Evolutionary conservation across 1,140 invertebrate species (phyloP).

Genomic region (Rhizoglyphus robini): DNA sequence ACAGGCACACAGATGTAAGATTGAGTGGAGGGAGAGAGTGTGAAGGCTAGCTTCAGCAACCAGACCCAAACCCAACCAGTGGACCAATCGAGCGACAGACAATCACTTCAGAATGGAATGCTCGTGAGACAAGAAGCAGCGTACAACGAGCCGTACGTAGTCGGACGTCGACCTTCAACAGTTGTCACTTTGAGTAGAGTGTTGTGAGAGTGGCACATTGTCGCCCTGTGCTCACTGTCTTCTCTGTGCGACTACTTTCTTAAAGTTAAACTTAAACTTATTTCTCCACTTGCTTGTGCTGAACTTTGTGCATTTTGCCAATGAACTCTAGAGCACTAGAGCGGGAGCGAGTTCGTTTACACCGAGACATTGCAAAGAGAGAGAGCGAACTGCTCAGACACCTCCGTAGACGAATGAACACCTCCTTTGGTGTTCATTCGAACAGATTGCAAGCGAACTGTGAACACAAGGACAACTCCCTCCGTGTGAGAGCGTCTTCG

Average conservation of each 20-base stretch:
- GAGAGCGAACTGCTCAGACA: neutral
- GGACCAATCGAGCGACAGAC: too few species aligned
- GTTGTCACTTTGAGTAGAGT: neutral
- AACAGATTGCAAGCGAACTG: slow-evolving; percentile 3
- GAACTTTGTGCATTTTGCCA: slow-evolving; percentile 6
- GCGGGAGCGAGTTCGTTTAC: neutral
- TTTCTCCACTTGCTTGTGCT: neutral
- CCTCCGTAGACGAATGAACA: neutral
- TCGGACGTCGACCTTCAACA: slow-evolving; percentile 8
- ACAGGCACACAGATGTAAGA: neutral
- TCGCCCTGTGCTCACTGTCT: too few species aligned
- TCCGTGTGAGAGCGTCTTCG: too few species aligned
- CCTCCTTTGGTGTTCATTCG: neutral
- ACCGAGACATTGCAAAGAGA: neutral
- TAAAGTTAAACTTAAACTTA: too few species aligned
- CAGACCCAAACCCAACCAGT: neutral
- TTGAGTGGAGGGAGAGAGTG: neutral
- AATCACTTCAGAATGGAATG: too few species aligned
- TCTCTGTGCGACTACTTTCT: too few species aligned
- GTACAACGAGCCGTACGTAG: too few species aligned
- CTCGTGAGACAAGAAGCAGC: too few species aligned
- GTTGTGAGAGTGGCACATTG: neutral
- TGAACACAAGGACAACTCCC: too few species aligned
- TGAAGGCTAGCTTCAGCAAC: neutral
- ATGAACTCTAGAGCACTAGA: slow-evolving; percentile 4